Base-by-base conservation (phyloP, 1,140 invertebrate species). In the Diachasmimorpha longicaudata region DNA sequence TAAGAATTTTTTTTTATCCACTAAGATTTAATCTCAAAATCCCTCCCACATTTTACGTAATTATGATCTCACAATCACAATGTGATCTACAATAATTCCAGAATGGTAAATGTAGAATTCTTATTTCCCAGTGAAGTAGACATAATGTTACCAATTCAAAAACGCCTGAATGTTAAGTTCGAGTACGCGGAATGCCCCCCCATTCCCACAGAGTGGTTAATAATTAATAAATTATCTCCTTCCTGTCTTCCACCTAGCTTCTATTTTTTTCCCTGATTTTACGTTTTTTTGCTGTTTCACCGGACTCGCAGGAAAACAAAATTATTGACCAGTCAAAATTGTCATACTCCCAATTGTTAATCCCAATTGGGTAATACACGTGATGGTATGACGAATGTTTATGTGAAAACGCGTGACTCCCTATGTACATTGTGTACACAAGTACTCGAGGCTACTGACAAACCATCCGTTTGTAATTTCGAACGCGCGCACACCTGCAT, bases 161-260 rank as follows among this genome's bases (percentile, higher is more conserved):
- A 63, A 63, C 58, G 23, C 21, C 58, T 63, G 48, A 55, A 19
- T 55, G 23, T 63, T 11, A 8, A 25, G 23, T 63, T 19, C 4
- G 3, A 52, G 48, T 31, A 23, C 21, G 9, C 58, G 58, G 58
- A 63, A 63, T 63, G 58, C 58, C 31, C 58, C 39, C 39, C 48
- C 48, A 55, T 16, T 55, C n/a, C 10, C 14, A 63, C 58, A 9
- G 0, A 63, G 5, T 10, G 58, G 14, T 1, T 13, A 25, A 63
- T 63, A 63, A 63, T 63, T 63, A 63, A 63, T 63, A 23, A 31
- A 63, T 63, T 63, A 63, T 63, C 58, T 31, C 14, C 23, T 63
- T 63, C 58, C 58, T 52, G 58, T 23, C 58, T 63, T 52, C n/a
- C 5, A 25, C 21, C 21, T 25, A 9, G 23, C 58, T 63, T 52